These are phyloP conservation scores for Antitype chi DNA, from an alignment of 2,888 invertebrate species.

Conservation along the genomic window DNA sequence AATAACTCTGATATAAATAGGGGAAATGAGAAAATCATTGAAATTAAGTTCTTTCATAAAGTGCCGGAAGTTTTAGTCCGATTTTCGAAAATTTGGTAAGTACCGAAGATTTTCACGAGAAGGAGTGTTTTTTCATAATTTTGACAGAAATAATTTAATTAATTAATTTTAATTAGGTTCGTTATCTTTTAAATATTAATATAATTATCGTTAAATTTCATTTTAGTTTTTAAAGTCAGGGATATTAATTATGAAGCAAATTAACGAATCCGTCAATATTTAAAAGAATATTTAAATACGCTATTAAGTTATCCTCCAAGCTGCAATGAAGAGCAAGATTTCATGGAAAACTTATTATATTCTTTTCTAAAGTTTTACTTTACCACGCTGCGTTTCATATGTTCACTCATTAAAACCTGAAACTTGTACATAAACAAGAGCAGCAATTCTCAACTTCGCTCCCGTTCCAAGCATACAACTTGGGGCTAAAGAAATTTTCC, in stretches of 20 bases:
- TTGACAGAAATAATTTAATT: constrained; percentile 4
- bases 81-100: not conserved
- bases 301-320: not conserved
- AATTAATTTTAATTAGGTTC: not conserved
- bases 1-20: constrained; percentile 3
- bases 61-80: not conserved
- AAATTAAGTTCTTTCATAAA: constrained; percentile 1
- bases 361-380: not conserved
- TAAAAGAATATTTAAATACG: not conserved
- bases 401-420: constrained; percentile 7
- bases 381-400: not conserved
- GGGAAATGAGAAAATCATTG: not conserved
- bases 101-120: not conserved
- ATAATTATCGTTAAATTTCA: not conserved
- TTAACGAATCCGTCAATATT: not conserved
- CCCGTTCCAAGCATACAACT: not conserved
- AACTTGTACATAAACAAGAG: not conserved
- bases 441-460: constrained; percentile 10
- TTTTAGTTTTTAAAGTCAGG: not conserved
- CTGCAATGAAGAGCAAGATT: not conserved
- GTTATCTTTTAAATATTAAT: not conserved
- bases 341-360: not conserved
- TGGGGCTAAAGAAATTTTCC: constrained; percentile 1
- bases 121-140: no score
- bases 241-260: not conserved